Conservation (phyloP, 1,140 invertebrate species). For the Galleria mellonella region DNA sequence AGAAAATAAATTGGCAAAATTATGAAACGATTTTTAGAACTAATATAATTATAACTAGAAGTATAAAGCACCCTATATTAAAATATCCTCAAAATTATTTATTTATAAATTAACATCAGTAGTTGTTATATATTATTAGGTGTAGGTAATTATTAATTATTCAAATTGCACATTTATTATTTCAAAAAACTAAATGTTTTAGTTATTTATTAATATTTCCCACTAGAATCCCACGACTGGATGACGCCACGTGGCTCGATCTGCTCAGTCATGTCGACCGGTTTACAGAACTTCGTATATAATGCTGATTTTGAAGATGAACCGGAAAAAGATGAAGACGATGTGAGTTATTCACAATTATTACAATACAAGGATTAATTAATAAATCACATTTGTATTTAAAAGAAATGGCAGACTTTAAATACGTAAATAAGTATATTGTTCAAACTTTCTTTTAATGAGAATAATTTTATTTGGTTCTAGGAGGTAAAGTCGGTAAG, state of each 20-base stretch:
- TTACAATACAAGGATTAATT: too few relatives aligned
- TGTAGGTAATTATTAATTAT: too few relatives aligned
- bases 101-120: too few relatives aligned
- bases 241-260: conserved; percentile 60
- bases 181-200: too few relatives aligned
- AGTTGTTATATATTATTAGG: too few relatives aligned
- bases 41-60: not conserved
- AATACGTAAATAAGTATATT: too few relatives aligned
- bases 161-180: too few relatives aligned
- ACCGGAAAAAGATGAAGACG: conserved; percentile 44
- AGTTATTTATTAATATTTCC: conserved; percentile 5
- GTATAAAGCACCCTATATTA: not conserved
- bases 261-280: conserved; percentile 51
- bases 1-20: too few relatives aligned
- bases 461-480: conserved; percentile 1
- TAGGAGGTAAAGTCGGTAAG: conserved; percentile 55
- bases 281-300: conserved; percentile 45
- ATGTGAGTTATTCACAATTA: conserved; percentile 26
- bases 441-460: too few relatives aligned
- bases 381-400: too few relatives aligned
- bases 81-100: not conserved
- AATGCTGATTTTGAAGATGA: conserved; percentile 44
- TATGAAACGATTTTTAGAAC: too few relatives aligned
- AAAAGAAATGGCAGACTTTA: too few relatives aligned
- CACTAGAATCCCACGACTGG: conserved; percentile 54